A percentile compares a stretch with the other conserved stretches of the same genome.
Conservation (phyloP, 2,888 invertebrate genomes). For the Muscina levida region DNA sequence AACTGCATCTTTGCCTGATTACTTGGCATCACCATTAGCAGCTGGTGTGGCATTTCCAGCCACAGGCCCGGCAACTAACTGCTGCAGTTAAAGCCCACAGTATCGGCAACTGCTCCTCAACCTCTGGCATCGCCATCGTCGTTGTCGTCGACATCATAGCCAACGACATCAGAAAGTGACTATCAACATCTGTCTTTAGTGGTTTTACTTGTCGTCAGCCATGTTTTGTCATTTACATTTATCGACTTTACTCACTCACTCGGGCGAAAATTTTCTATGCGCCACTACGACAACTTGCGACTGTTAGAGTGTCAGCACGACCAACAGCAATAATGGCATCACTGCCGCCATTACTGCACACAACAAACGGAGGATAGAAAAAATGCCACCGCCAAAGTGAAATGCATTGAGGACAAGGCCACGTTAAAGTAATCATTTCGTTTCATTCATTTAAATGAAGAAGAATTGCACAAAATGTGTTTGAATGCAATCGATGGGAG, state of each 20-base stretch:
- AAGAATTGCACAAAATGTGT: slow-evolving; percentile 40
- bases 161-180: slow-evolving; percentile 24
- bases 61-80: not conserved
- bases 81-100: slow-evolving; percentile 8
- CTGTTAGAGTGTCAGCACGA: not conserved
- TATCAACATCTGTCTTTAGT: slow-evolving; percentile 51
- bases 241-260: slow-evolving; percentile 54
- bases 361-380: slow-evolving; percentile 41
- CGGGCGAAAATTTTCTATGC: slow-evolving; percentile 8
- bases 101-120: not conserved
- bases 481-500: not conserved
- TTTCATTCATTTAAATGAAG: slow-evolving; percentile 50
- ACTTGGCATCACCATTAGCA: slow-evolving; percentile 10
- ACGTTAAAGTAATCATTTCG: slow-evolving; percentile 57
- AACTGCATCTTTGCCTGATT: not conserved
- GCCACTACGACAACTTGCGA: not conserved
- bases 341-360: slow-evolving; percentile 14
- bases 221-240: slow-evolving; percentile 62
- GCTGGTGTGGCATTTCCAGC: slow-evolving; percentile 7
- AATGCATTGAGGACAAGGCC: slow-evolving; percentile 64
- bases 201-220: slow-evolving; percentile 58
- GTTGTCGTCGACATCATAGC: not conserved
- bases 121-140: not conserved
- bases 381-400: slow-evolving; percentile 34
- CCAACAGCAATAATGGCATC: not conserved